A percentile compares a stretch with the other conserved stretches of the same genome.
phyloP scores from a whole-genome alignment of 2,888 invertebrate genomes.

The Lycocerus yunnanus region DNA sequence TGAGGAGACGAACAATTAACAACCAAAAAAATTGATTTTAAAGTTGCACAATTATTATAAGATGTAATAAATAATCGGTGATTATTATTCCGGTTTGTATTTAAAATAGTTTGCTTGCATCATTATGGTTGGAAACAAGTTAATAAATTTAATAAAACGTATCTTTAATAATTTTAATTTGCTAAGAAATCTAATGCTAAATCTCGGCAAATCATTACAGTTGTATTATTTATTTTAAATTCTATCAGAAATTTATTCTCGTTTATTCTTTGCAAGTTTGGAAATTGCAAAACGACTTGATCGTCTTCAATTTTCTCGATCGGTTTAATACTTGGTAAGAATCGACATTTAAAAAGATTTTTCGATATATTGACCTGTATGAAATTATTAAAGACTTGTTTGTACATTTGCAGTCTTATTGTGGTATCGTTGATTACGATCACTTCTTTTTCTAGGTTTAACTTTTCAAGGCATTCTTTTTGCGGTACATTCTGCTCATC shows the following conservation, averaged over 20 bases:
- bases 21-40: too few relatives aligned
- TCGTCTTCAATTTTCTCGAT: not conserved
- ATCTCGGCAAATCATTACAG: not conserved
- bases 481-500: not conserved
- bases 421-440: not conserved
- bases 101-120: too few relatives aligned
- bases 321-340: not conserved
- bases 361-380: not conserved
- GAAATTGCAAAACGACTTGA: not conserved
- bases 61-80: too few relatives aligned
- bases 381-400: not conserved
- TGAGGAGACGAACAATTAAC: too few relatives aligned
- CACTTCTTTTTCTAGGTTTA: not conserved
- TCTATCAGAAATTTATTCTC: not conserved
- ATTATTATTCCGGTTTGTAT: too few relatives aligned
- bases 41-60: too few relatives aligned
- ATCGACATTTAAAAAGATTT: not conserved
- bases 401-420: not conserved
- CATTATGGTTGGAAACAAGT: not conserved
- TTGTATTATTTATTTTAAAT: not conserved
- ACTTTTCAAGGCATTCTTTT: not conserved
- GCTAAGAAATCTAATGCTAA: slow-evolving; percentile 3
- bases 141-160: not conserved
- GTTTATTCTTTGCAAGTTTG: not conserved
- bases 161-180: not conserved